These are phyloP conservation scores for Cataglyphis albicans DNA, from an alignment of 2,888 invertebrate genomes.

Conservation along the genomic window DNA sequence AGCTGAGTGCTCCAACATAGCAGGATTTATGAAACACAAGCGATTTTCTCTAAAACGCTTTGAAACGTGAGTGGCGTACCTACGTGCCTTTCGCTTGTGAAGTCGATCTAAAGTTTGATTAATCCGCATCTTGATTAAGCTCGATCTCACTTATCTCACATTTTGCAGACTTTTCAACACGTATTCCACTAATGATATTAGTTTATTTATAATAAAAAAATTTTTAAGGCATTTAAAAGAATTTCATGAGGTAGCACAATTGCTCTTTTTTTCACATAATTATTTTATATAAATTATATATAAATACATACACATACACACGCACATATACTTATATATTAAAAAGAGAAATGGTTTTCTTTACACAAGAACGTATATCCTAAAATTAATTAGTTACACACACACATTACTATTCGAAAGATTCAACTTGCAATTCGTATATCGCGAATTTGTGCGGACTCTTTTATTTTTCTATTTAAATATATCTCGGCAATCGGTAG, in stretches of 20 bases:
- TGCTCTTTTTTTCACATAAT: neutral
- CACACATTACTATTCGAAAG: neutral
- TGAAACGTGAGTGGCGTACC: constrained; percentile 71
- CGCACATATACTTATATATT: neutral
- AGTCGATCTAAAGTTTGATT: constrained; percentile 17
- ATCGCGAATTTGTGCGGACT: neutral
- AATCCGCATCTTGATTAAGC: neutral
- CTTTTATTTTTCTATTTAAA: constrained; percentile 47
- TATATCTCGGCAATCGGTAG: constrained; percentile 19
- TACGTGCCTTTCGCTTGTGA: constrained; percentile 32
- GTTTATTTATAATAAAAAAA: neutral
- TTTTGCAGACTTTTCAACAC: neutral
- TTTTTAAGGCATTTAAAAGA: neutral
- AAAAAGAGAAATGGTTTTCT: neutral
- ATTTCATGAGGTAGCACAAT: neutral
- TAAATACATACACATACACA: neutral
- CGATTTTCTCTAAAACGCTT: constrained; percentile 73
- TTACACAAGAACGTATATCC: neutral
- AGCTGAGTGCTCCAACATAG: constrained; percentile 25
- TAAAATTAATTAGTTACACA: neutral
- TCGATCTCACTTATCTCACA: neutral
- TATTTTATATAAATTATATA: neutral
- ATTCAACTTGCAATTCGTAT: neutral
- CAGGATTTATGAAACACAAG: constrained; percentile 72
- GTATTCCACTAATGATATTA: neutral